Evolutionary conservation across 2,797 vertebrate genomes (phyloP), one percentile per base, ranked within the genome.

Genomic region (Girardinus metallicus): DNA sequence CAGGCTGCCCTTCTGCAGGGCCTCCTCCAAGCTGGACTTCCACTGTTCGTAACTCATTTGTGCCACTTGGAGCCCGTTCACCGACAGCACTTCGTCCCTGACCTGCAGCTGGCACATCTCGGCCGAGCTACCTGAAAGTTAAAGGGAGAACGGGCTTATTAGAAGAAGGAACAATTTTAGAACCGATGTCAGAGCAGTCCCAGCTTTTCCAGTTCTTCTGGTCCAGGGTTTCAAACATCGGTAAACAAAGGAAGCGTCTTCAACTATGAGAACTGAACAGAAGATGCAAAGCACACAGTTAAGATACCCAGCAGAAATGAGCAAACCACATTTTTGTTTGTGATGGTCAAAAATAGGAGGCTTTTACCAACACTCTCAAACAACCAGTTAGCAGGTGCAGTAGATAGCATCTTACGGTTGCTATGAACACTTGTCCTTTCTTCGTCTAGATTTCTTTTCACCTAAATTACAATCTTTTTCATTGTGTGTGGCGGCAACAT

Each of bases 61-160:
- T 74, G 96, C 97, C 96, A 98, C 96, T 90, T 94, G 93, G 78
- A 94, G 96, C 80, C 96, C 95, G 0, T 96, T 97, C 83, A 99
- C 79, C 18, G 96, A 93, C 93, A 98, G 92, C 90, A 99, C 97
- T 94, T 99, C 97, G 93, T 99, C 98, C 62, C 96, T 96, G 66
- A 92, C 90, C 77, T 95, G 95, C 66, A 99, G 95, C 85, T 97
- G 97, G 92, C 95, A 97, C 93, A 97, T 95, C 85, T 97, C 97
- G 62, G 99, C 98, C 31, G 97, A 91, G 87, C 97, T 96, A 83
- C 96, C 99, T 99, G 93, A 51, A 34, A 2, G 39, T 57, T 21
- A 36, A 36, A 46, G 36, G 39, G 43, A 72, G 51, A 44, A 75
- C n/a, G 4, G 9, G 6, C 29, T 13, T 4, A 31, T 41, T 10